These are phyloP conservation scores for Balaenoptera acutorostrata DNA, from an alignment of 2,113 vertebrate species.

Conservation along the genomic window DNA sequence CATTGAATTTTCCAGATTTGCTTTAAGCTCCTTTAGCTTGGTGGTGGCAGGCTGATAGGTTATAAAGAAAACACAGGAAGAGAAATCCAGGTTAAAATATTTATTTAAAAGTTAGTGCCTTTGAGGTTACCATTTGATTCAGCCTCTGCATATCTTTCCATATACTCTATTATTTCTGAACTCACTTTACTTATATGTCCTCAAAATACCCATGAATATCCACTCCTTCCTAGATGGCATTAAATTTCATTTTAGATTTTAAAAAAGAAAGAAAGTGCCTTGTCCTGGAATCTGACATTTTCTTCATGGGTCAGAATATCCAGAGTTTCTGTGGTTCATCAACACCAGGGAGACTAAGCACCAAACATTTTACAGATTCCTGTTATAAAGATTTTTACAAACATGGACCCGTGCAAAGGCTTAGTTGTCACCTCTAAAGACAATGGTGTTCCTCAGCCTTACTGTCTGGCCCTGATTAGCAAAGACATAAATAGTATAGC, in stretches of 20 bases:
- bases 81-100: neutral
- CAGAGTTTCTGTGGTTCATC: neutral
- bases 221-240: slow-evolving; percentile 64
- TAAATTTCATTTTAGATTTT: slow-evolving; percentile 1
- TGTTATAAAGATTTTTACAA: neutral
- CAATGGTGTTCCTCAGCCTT: neutral
- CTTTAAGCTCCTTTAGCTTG: neutral
- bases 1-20: neutral
- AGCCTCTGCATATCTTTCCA: neutral
- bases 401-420: neutral
- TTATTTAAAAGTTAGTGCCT: neutral
- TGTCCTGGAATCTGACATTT: neutral
- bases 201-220: neutral
- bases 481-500: neutral
- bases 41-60: neutral
- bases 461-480: neutral
- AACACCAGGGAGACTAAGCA: neutral
- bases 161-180: neutral
- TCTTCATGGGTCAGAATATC: neutral
- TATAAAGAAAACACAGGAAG: neutral
- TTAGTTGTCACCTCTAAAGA: neutral
- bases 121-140: neutral
- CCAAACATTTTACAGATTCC: neutral
- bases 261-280: neutral
- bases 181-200: neutral